Evolutionary conservation across 2,888 invertebrate species (phyloP), one percentile per base, ranked within the genome.

Genomic region (Scrobipalpa costella): DNA sequence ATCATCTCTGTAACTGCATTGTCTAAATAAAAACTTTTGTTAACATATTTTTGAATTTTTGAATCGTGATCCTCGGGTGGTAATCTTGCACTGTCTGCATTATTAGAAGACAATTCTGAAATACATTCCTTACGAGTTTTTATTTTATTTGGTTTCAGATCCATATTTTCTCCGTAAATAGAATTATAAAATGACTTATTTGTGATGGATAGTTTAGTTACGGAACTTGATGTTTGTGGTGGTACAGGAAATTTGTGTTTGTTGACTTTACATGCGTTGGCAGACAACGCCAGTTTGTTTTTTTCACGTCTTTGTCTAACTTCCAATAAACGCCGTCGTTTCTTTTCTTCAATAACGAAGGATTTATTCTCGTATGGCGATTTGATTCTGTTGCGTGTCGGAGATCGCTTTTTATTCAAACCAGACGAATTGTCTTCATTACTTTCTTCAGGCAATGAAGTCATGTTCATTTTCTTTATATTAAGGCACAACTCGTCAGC

Each of bases 151-250:
- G 55, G 33, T 55, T 55, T 55, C 15, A n/a, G 13, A n/a, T 55
- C 55, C 6, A 27, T 6, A n/a, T 13, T 33, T 33, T 86, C 81
- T 0, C 90, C 90, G 64, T 88, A 91, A 67, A 91, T 90, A 8
- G 89, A 90, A 69, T 87, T 86, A 68, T 90, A 90, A 71, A 90
- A 90, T 2, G 89, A 86, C 69, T 90, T 91, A 69, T 90, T 90
- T 1, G 86, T 85, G 61, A 91, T 90, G 1, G 90, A 88, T n/a
- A 91, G 69, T 69, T 86, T 88, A 0, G 90, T 89, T 5, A 90
- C 88, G 1, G 90, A 90, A 64, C 73, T 88, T 0, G 86, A 82
- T 1, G 85, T 70, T 67, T 87, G 88, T 6, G 89, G 85, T 74
- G 79, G 75, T 34, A 79, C 66, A 1, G 70, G 73, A 58, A 78